phyloP scores from a whole-genome alignment of 2,113 vertebrate species.

The Calyptommatus sinebrachiatus region DNA sequence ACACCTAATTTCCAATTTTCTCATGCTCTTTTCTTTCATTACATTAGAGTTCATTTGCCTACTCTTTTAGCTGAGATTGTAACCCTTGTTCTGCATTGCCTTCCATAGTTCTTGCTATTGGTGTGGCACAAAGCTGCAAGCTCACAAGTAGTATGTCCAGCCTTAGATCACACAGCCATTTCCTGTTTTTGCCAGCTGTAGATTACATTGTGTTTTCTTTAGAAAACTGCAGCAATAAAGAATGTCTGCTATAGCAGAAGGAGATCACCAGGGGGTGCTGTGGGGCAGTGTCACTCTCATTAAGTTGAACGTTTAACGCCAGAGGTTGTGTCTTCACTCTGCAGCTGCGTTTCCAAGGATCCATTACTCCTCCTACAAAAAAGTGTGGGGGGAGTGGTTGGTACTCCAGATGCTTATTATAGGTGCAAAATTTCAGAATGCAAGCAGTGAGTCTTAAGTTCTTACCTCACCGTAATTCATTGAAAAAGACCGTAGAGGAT shows the following conservation, averaged over 20 bases:
- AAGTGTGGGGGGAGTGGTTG: too few species aligned
- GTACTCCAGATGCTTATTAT: too few species aligned
- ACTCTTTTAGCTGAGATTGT: neutral
- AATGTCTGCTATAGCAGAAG: neutral
- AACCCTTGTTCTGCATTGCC: neutral
- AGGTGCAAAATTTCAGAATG: too few species aligned
- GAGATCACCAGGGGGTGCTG: conserved; percentile 23
- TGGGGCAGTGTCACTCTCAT: conserved; percentile 14
- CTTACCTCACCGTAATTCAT: too few species aligned
- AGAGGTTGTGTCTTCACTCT: neutral
- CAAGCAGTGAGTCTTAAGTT: too few species aligned
- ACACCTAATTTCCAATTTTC: neutral
- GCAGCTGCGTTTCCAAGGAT: too few species aligned
- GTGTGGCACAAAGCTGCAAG: neutral
- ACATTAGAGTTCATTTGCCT: neutral
- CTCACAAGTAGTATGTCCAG: neutral
- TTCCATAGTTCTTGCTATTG: neutral
- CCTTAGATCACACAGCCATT: neutral
- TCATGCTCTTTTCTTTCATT: neutral
- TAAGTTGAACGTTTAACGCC: neutral
- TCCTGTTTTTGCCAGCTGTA: neutral
- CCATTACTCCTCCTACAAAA: too few species aligned
- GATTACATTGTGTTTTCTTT: neutral
- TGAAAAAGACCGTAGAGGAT: too few species aligned
- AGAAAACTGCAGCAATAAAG: neutral